Percentiles rank a stretch among this genome's conserved stretches.
These are phyloP conservation scores for Lysandra bellargus DNA, from an alignment of 2,888 invertebrate genomes.

Conservation along the genomic window DNA sequence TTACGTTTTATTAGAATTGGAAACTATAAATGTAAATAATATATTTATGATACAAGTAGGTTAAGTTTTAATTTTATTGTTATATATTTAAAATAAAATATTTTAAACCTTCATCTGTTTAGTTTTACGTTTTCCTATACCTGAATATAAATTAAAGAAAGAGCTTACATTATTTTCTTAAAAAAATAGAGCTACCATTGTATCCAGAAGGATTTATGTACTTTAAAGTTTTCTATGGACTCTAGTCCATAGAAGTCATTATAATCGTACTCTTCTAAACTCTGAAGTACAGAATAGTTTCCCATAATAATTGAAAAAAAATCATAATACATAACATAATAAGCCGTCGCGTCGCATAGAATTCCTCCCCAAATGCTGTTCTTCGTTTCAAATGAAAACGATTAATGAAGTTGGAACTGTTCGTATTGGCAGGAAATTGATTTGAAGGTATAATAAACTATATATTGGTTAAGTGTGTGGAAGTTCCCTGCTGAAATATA, in stretches of 20 bases:
- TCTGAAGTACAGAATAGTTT: background rate
- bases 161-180: no score
- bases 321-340: background rate
- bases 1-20: background rate
- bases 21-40: background rate
- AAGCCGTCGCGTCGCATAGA: background rate
- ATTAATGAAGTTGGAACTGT: slow-evolving; percentile 9
- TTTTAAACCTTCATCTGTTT: background rate
- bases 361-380: background rate
- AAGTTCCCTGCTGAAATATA: background rate
- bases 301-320: background rate
- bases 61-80: background rate
- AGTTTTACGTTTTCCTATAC: background rate
- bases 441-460: slow-evolving; percentile 15
- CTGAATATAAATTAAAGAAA: no score
- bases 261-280: background rate
- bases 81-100: background rate
- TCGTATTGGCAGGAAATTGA: slow-evolving; percentile 18
- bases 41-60: background rate
- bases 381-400: background rate
- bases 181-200: no score
- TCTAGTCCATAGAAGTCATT: no score
- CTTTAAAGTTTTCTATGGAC: no score
- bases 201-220: no score
- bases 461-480: slow-evolving; percentile 15